Conservation (phyloP, 2,888 invertebrate genomes). For the Apotomis capreana region DNA sequence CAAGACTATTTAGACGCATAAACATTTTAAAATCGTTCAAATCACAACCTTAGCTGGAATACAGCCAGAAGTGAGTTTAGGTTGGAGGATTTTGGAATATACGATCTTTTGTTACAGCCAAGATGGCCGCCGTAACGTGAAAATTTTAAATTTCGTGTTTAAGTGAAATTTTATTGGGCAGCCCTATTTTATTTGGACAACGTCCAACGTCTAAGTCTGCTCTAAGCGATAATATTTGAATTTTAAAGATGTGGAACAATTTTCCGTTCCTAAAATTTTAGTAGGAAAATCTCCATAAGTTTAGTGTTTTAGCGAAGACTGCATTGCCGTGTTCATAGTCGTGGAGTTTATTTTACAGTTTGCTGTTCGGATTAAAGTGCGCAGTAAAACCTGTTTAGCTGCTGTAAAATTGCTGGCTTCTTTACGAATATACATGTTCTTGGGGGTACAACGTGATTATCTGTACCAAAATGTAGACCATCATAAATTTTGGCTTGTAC, state of each 20-base stretch:
- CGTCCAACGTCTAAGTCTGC: conserved; percentile 54
- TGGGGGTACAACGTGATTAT: conserved; percentile 37
- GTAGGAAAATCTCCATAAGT: background rate
- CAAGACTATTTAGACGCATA: conserved; percentile 52
- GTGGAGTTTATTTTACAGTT: conserved; percentile 3
- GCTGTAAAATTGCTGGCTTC: no score
- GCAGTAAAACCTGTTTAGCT: background rate
- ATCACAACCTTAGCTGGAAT: conserved; percentile 44
- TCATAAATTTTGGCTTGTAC: no score
- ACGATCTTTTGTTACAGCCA: conserved; percentile 48
- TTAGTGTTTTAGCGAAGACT: conserved; percentile 17
- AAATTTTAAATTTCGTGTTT: conserved; percentile 81
- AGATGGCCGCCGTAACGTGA: conserved; percentile 67
- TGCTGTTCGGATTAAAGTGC: background rate
- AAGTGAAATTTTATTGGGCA: conserved; percentile 81
- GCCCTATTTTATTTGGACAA: conserved; percentile 70
- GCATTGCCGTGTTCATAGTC: conserved; percentile 1
- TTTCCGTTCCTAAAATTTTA: conserved; percentile 6
- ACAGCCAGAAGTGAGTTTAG: conserved; percentile 43
- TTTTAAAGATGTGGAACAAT: conserved; percentile 28
- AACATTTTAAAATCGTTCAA: conserved; percentile 44
- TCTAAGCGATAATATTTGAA: conserved; percentile 47
- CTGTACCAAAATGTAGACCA: no score
- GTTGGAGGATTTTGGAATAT: conserved; percentile 2
- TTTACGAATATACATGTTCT: background rate